Evolutionary conservation across 2,113 vertebrate species (phyloP).

Genomic region (Ptilonorhynchus violaceus): DNA sequence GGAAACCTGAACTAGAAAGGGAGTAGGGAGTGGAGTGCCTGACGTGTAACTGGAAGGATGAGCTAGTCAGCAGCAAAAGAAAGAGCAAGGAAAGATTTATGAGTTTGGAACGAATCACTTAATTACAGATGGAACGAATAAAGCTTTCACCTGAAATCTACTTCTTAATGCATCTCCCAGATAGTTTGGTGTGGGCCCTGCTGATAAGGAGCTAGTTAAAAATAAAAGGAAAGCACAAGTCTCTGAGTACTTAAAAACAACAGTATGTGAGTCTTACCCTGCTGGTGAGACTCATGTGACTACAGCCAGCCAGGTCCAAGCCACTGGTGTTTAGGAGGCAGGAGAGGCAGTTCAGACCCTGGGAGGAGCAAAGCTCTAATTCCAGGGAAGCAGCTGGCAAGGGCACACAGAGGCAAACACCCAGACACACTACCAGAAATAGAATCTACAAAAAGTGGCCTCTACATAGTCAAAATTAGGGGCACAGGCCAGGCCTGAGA

Average conservation of each 20-base stretch:
- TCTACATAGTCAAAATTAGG: neutral
- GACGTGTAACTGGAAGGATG: neutral
- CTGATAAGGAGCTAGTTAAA: neutral
- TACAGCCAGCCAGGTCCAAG: neutral
- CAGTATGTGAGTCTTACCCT: neutral
- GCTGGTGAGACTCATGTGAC: neutral
- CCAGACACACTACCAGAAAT: neutral
- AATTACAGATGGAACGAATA: slow-evolving; percentile 9
- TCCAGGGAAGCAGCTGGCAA: neutral
- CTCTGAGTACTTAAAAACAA: neutral
- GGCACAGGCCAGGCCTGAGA: neutral
- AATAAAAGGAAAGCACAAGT: neutral
- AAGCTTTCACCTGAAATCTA: neutral
- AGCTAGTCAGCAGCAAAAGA: neutral
- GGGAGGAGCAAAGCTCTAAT: neutral
- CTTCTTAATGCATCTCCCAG: neutral
- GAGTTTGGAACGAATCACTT: slow-evolving; percentile 15
- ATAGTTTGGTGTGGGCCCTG: neutral
- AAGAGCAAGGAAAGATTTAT: neutral
- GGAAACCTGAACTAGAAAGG: neutral
- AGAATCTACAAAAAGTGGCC: neutral
- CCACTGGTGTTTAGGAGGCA: accelerated
- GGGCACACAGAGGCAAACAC: neutral
- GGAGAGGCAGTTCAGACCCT: neutral
- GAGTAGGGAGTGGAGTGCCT: neutral